These are phyloP conservation scores for Lydus trimaculatus DNA, from an alignment of 2,888 invertebrate genomes.

Conservation along the genomic window DNA sequence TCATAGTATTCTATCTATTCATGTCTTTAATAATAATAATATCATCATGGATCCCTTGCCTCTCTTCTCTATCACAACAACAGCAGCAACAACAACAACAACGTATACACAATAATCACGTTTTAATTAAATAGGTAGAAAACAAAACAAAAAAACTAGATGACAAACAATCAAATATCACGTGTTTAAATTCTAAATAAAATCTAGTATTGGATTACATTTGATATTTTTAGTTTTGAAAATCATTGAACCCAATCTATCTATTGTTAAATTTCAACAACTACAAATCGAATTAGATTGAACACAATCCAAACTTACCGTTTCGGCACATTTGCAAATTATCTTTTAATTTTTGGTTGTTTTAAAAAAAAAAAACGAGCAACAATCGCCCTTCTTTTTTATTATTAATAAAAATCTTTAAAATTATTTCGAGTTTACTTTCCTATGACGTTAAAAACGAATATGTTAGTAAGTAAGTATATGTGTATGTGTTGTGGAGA, in stretches of 20 bases:
- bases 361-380: too few relatives aligned
- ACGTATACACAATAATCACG: neutral
- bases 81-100: neutral
- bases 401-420: too few relatives aligned
- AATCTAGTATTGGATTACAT: neutral
- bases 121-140: neutral
- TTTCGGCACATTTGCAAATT: conserved; percentile 9
- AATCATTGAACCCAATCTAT: conserved; percentile 10
- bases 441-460: conserved; percentile 26
- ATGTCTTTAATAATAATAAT: conserved; percentile 28
- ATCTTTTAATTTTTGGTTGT: neutral
- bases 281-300: neutral
- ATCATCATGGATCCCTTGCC: conserved; percentile 13
- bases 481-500: conserved; percentile 17
- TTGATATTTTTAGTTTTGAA: conserved; percentile 2
- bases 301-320: conserved; percentile 9
- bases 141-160: conserved; percentile 10
- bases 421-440: too few relatives aligned
- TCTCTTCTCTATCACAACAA: neutral
- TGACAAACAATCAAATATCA: conserved; percentile 20
- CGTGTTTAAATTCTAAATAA: conserved; percentile 14
- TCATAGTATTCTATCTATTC: conserved; percentile 46
- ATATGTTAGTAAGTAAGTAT: conserved; percentile 11
- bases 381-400: too few relatives aligned
- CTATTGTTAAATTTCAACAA: neutral